A percentile compares a stretch with the other conserved stretches of the same genome.
phyloP scores from a whole-genome alignment of 1,140 invertebrate species.

The Eubasilissa regina region DNA sequence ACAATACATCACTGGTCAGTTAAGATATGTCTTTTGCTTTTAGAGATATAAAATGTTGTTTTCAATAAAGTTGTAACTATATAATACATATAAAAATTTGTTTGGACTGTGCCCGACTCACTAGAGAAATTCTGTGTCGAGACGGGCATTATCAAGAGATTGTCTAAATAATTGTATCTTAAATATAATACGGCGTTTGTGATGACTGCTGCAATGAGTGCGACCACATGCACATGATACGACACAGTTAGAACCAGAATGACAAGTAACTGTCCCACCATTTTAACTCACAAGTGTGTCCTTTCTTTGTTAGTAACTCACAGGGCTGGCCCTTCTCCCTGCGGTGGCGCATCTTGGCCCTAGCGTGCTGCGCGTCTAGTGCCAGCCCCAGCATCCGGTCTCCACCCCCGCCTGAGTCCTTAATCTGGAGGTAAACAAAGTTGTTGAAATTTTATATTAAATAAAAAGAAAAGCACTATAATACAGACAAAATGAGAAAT shows the following conservation, averaged over 20 bases:
- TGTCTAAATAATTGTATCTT: neutral
- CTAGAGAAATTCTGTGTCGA: too few species aligned
- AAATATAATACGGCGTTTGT: neutral
- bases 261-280: neutral
- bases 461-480: neutral
- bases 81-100: too few species aligned
- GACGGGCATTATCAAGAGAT: too few species aligned
- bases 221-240: neutral
- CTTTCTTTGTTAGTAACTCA: conserved; percentile 64
- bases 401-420: conserved; percentile 47
- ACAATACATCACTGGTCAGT: too few species aligned
- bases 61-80: too few species aligned
- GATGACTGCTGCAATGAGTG: neutral
- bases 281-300: conserved; percentile 32
- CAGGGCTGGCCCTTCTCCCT: conserved; percentile 78
- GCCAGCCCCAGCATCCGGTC: conserved; percentile 69
- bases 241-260: conserved; percentile 27
- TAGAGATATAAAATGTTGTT: too few species aligned
- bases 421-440: conserved; percentile 48
- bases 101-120: too few species aligned
- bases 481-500: neutral
- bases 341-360: conserved; percentile 75
- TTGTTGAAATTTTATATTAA: neutral
- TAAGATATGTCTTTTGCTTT: too few species aligned
- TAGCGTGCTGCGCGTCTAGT: conserved; percentile 76